Evolutionary conservation across 1,140 invertebrate genomes (phyloP).

Genomic region (Trachymyrmex septentrionalis): DNA sequence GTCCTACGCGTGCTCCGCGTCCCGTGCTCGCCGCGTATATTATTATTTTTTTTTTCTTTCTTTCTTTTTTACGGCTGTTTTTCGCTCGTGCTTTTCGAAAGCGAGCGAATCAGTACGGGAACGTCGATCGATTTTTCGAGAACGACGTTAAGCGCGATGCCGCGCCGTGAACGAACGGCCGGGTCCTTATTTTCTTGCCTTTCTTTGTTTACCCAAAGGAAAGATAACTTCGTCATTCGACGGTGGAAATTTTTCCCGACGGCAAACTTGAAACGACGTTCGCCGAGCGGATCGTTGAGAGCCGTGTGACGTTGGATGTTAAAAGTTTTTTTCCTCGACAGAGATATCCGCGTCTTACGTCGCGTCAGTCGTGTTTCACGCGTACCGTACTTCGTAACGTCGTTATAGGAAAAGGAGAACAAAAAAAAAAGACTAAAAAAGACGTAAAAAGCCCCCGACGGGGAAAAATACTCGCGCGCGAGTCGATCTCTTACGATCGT

Average conservation of each 20-base stretch:
- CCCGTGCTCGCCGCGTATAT: background rate
- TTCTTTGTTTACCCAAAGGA: background rate
- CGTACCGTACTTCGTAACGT: background rate
- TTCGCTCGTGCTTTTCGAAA: background rate
- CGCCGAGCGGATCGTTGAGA: background rate
- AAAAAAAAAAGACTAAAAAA: background rate
- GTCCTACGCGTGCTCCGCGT: constrained; percentile 18
- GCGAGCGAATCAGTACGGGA: background rate
- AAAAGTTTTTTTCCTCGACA: background rate
- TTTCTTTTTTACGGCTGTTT: background rate
- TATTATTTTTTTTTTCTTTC: constrained; percentile 29
- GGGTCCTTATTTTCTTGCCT: background rate
- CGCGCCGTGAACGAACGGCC: background rate
- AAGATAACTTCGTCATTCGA: background rate
- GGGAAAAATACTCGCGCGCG: constrained; percentile 39
- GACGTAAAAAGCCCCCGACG: constrained; percentile 25
- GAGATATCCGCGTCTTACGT: too few species aligned
- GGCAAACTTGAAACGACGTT: background rate
- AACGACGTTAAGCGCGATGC: constrained; percentile 29
- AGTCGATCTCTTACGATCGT: constrained; percentile 15
- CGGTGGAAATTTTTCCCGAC: background rate
- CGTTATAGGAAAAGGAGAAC: background rate
- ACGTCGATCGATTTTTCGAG: constrained; percentile 49
- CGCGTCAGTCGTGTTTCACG: background rate
- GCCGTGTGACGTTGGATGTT: background rate